These are phyloP conservation scores for Erebia palarica DNA, from an alignment of 2,888 invertebrate species.

Conservation along the genomic window DNA sequence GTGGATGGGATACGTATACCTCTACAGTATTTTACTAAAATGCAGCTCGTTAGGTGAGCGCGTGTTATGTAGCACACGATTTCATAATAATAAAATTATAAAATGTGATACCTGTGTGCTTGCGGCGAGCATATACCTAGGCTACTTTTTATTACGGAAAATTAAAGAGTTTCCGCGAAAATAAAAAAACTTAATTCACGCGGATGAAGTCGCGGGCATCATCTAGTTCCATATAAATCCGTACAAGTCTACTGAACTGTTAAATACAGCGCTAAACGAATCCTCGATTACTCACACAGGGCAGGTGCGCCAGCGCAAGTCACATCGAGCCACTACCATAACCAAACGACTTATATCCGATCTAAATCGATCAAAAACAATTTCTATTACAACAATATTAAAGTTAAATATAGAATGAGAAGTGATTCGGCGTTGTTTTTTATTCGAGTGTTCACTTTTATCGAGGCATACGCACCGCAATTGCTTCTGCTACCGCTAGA, in stretches of 20 bases:
- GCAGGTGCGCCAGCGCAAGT: conserved; percentile 57
- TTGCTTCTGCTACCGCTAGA: conserved; percentile 59
- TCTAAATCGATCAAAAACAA: conserved; percentile 11
- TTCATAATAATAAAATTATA: too few relatives aligned
- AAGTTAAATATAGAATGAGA: conserved; percentile 21
- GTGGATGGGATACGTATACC: too few relatives aligned
- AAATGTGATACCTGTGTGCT: too few relatives aligned
- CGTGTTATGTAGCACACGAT: too few relatives aligned
- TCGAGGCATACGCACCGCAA: conserved; percentile 55
- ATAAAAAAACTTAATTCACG: too few relatives aligned
- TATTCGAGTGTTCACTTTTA: conserved; percentile 44
- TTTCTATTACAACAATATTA: conserved; percentile 20
- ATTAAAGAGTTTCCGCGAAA: too few relatives aligned
- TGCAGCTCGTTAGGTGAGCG: too few relatives aligned
- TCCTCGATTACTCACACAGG: conserved; percentile 58
- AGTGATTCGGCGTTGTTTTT: conserved; percentile 10
- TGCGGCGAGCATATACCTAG: too few relatives aligned
- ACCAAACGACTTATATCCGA: conserved; percentile 44
- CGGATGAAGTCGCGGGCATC: too few relatives aligned
- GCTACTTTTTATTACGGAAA: too few relatives aligned
- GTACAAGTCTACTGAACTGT: conserved; percentile 48
- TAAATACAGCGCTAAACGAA: conserved; percentile 36
- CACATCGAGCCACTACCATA: conserved; percentile 45
- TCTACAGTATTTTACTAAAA: too few relatives aligned
- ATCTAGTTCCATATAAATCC: conserved; percentile 48